Conservation (phyloP, 2,797 vertebrate genomes). For the Pseudochaenichthys georgianus region DNA sequence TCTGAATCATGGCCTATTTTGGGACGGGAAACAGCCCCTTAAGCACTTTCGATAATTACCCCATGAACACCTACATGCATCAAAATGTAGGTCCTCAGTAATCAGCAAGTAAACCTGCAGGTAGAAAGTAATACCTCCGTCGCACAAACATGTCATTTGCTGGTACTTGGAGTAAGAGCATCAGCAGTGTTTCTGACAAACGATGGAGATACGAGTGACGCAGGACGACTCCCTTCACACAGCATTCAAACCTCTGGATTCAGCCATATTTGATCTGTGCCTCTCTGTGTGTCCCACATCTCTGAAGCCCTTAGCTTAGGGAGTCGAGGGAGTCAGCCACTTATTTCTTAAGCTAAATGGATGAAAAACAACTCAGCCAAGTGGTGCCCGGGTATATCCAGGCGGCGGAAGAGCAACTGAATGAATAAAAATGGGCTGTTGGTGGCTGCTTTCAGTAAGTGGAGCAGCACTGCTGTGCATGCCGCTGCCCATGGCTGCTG, state of each 20-base stretch:
- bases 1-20: neutral
- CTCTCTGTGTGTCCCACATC: neutral
- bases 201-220: neutral
- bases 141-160: neutral
- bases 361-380: slow-evolving; percentile 37
- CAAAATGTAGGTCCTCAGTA: neutral
- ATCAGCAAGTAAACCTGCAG: neutral
- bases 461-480: slow-evolving; percentile 28
- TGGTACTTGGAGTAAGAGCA: neutral
- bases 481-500: slow-evolving; percentile 47
- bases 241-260: neutral
- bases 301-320: slow-evolving; percentile 1
- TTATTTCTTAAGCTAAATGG: slow-evolving; percentile 46
- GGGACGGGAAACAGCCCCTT: neutral
- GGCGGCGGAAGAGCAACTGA: slow-evolving; percentile 31
- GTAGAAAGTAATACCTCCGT: too few relatives aligned
- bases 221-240: neutral
- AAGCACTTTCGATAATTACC: neutral
- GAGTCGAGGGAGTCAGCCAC: slow-evolving; percentile 2
- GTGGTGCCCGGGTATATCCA: slow-evolving; percentile 6
- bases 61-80: neutral
- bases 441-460: slow-evolving; percentile 48
- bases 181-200: neutral
- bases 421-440: slow-evolving; percentile 49
- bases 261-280: neutral